Evolutionary conservation across 2,113 vertebrate species (phyloP).

Genomic region (Megalops atlanticus): DNA sequence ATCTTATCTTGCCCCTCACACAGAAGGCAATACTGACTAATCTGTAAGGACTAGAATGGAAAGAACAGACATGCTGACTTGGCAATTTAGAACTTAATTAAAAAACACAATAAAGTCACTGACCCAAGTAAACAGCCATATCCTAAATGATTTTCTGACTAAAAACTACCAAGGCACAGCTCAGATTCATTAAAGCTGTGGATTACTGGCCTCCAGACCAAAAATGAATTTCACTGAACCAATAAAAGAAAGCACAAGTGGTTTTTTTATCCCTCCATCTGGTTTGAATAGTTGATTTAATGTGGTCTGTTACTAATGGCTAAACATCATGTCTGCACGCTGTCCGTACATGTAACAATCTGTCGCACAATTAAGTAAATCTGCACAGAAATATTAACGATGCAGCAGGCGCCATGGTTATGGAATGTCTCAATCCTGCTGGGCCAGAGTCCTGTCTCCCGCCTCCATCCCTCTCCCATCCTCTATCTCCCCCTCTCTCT

Average conservation of each 20-base stretch:
- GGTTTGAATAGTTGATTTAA: slow-evolving; percentile 50
- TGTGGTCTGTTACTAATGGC: slow-evolving; percentile 46
- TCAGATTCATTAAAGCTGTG: not conserved
- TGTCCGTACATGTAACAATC: slow-evolving; percentile 37
- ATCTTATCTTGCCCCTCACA: too few relatives aligned
- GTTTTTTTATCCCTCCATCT: slow-evolving; percentile 32
- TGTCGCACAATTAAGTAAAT: slow-evolving; percentile 44
- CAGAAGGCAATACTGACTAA: too few relatives aligned
- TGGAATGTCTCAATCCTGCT: slow-evolving; percentile 16
- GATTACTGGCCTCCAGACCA: not conserved
- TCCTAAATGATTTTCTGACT: not conserved
- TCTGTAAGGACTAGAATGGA: slow-evolving; percentile 11
- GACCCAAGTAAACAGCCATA: not conserved
- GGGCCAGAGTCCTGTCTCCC: not conserved
- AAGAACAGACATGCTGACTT: not conserved
- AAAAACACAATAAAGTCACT: slow-evolving; percentile 13
- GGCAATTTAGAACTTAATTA: slow-evolving; percentile 4
- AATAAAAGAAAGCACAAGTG: not conserved
- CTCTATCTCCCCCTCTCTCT: not conserved
- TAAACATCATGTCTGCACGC: slow-evolving; percentile 34
- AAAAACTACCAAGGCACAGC: slow-evolving; percentile 10
- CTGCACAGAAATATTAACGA: slow-evolving; percentile 49
- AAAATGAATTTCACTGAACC: not conserved
- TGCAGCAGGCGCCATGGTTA: slow-evolving; percentile 41
- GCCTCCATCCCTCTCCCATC: not conserved